phyloP scores from a whole-genome alignment of 2,888 invertebrate genomes.

The Julus scandinavius region DNA sequence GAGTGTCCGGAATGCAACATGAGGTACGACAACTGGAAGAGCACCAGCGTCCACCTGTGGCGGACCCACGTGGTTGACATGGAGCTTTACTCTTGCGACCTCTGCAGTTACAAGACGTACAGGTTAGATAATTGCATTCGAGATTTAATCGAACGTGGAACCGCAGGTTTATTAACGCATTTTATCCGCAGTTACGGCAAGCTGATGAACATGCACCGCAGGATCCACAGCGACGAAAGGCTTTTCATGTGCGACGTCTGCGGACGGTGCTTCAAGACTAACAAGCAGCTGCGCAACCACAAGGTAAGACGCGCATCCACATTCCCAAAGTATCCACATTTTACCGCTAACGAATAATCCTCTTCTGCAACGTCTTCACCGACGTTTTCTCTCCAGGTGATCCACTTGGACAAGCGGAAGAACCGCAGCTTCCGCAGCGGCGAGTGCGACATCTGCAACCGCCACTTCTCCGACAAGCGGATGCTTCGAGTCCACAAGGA shows the following conservation, averaged over 20 bases:
- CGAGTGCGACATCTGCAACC: constrained; percentile 64
- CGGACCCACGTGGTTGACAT: constrained; percentile 72
- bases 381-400: too few species aligned
- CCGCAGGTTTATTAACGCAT: too few species aligned
- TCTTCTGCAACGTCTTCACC: too few species aligned
- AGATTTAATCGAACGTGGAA: too few species aligned
- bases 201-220: constrained; percentile 69
- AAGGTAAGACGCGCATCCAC: too few species aligned
- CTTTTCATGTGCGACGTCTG: constrained; percentile 65
- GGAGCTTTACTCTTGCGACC: constrained; percentile 62
- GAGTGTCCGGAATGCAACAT: constrained; percentile 76
- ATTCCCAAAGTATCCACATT: too few species aligned
- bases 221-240: constrained; percentile 64
- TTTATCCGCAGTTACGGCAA: constrained; percentile 63
- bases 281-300: constrained; percentile 65
- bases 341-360: too few species aligned
- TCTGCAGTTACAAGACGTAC: constrained; percentile 63
- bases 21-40: constrained; percentile 71
- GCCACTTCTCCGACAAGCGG: constrained; percentile 66
- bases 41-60: constrained; percentile 83
- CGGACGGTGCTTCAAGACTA: constrained; percentile 65
- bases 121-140: too few species aligned
- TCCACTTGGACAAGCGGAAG: constrained; percentile 61
- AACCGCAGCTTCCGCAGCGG: constrained; percentile 63
- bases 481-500: constrained; percentile 64